Percentiles rank a stretch among this genome's conserved stretches.
Conservation (phyloP, 2,797 vertebrate species). For the Helostoma temminkii region DNA sequence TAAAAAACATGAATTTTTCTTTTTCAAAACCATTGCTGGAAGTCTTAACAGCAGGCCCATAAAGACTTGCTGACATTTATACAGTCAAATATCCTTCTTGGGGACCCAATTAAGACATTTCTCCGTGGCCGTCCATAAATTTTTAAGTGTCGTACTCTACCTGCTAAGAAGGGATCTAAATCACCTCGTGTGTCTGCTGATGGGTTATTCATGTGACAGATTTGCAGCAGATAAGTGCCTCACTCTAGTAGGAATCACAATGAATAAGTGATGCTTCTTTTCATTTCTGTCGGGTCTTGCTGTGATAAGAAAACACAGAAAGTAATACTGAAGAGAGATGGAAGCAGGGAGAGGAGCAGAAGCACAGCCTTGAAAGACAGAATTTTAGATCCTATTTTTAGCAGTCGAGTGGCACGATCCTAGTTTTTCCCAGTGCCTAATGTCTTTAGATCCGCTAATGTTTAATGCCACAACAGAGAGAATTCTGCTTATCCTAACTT, state of each 20-base stretch:
- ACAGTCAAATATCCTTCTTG: conserved; percentile 40
- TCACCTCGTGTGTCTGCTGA: conserved; percentile 54
- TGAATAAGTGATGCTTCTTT: conserved; percentile 73
- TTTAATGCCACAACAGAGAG: background rate
- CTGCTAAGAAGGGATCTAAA: conserved; percentile 37
- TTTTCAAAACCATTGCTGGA: conserved; percentile 18
- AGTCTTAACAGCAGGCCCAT: conserved; percentile 43
- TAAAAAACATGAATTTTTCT: conserved; percentile 23
- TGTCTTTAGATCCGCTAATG: background rate
- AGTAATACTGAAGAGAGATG: conserved; percentile 23
- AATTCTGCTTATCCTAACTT: conserved; percentile 2
- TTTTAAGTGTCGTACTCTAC: conserved; percentile 25
- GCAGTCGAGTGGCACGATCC: background rate
- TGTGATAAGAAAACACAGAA: conserved; percentile 38
- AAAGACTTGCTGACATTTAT: conserved; percentile 63
- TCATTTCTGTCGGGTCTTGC: conserved; percentile 39
- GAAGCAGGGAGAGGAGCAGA: background rate
- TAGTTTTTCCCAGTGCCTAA: background rate
- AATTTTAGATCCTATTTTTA: background rate
- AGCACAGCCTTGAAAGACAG: conserved; percentile 13
- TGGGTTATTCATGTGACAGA: conserved; percentile 73
- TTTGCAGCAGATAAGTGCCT: conserved; percentile 67
- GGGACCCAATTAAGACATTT: conserved; percentile 50
- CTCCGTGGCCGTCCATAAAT: conserved; percentile 28
- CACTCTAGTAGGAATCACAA: conserved; percentile 58